Evolutionary conservation across 1,140 invertebrate genomes (phyloP), one percentile per base, ranked within the genome.

Genomic region (Habropoda laboriosa): DNA sequence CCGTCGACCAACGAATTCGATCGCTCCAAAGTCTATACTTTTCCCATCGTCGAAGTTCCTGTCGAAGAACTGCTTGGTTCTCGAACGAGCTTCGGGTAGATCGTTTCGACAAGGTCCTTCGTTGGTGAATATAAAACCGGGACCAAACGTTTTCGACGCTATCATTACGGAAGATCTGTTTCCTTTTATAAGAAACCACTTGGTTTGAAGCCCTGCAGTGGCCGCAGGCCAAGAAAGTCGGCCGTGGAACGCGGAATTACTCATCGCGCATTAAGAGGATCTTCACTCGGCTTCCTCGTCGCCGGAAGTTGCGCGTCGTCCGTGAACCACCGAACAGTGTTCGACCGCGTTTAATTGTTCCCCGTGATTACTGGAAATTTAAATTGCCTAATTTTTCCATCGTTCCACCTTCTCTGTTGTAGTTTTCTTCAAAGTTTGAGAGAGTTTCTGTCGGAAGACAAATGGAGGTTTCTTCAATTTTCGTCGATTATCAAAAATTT

Each of bases 281-380:
- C 77, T 89, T 86, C 87, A 85, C 84, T 87, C 75, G 86, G 79
- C 79, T 88, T 85, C 60, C 78, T 73, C 73, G 73, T 77, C 38
- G 32, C 84, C 82, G 86, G 84, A 89, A 89, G 63, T 45, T 42
- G 71, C 72, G 58, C 74, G 79, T 87, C 63, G 84, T 82, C 51
- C 82, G 53, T 86, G 83, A 84, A 83, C 79, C 67, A 18, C 16
- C 32, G n/a, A 53, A 40, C 49, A 8, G n/a, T 18, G 18, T 67
- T 75, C 58, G 57, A 55, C 40, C 38, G 63, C 27, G 12, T 78
- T 60, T 49, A 57, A 61, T 74, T 45, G 16, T 21, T 42, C 8
- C n/a, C 18, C 1, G 18, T 18, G n/a, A n/a, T n/a, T n/a, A n/a
- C n/a, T n/a, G n/a, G n/a, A n/a, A n/a, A n/a, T n/a, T n/a, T n/a